Percentiles rank a stretch among this genome's conserved stretches.
phyloP scores from a whole-genome alignment of 2,888 invertebrate species.

The Pelosia muscerda region DNA sequence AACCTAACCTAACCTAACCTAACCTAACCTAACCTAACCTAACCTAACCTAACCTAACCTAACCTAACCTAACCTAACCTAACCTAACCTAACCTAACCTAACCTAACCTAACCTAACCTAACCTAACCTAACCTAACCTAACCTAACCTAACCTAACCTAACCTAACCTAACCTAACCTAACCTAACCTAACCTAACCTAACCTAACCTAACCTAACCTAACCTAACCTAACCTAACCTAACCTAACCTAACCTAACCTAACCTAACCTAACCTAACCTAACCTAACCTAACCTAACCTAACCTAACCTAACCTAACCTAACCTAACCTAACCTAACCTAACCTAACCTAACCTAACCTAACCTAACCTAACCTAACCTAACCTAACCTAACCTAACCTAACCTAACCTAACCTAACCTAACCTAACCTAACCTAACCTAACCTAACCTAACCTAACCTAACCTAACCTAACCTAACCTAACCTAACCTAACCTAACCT shows the following conservation, averaged over 20 bases:
- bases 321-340: conserved; percentile 27
- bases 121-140: conserved; percentile 27
- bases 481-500: conserved; percentile 29
- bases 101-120: conserved; percentile 25
- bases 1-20: conserved; percentile 34
- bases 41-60: conserved; percentile 34
- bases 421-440: conserved; percentile 31
- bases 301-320: conserved; percentile 19
- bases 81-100: conserved; percentile 27
- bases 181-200: conserved; percentile 40
- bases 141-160: conserved; percentile 37
- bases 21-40: conserved; percentile 36
- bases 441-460: conserved; percentile 30
- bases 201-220: conserved; percentile 40
- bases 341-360: conserved; percentile 22
- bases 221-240: conserved; percentile 39
- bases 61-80: conserved; percentile 30
- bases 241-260: conserved; percentile 39
- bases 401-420: conserved; percentile 33
- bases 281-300: conserved; percentile 19
- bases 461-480: conserved; percentile 33
- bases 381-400: conserved; percentile 34
- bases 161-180: conserved; percentile 40
- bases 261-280: conserved; percentile 35
- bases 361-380: conserved; percentile 27